Evolutionary conservation across 64 coral and sea anemone species (phyloP).

Genomic region (Dendrophyllia cribrosa): DNA sequence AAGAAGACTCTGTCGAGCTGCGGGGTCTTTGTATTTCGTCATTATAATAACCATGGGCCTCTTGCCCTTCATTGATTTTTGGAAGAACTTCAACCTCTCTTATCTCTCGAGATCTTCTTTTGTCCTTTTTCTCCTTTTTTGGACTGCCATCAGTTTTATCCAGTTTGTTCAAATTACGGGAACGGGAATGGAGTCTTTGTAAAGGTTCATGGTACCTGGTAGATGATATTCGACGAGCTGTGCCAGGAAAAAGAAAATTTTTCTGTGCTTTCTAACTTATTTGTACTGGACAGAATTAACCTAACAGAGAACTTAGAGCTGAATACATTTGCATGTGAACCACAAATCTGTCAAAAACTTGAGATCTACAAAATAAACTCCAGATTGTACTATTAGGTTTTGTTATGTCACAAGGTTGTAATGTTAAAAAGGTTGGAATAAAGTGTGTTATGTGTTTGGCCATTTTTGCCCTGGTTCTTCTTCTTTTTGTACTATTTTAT

Average conservation of each 20-base stretch:
- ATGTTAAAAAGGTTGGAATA: too few relatives aligned
- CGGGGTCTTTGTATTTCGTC: not conserved
- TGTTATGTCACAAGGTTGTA: too few relatives aligned
- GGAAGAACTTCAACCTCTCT: not conserved
- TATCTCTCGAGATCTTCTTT: constrained; percentile 23
- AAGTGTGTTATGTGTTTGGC: too few relatives aligned
- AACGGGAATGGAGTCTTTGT: constrained; percentile 46
- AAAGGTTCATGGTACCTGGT: constrained; percentile 75
- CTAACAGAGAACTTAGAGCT: not conserved
- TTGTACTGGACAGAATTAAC: not conserved
- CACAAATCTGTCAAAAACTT: too few relatives aligned
- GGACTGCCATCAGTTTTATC: constrained; percentile 1
- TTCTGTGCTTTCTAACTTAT: not conserved
- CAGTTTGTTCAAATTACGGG: constrained; percentile 15
- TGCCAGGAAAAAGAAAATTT: not conserved
- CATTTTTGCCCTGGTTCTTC: too few relatives aligned
- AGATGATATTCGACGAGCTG: constrained; percentile 47
- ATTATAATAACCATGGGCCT: not conserved
- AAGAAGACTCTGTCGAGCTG: not conserved
- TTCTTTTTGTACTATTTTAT: too few relatives aligned
- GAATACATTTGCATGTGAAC: too few relatives aligned
- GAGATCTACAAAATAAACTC: too few relatives aligned
- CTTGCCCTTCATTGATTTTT: constrained; percentile 44
- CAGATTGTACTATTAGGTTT: too few relatives aligned
- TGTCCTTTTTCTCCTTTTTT: constrained; percentile 24